Base-by-base conservation (phyloP, 2,888 invertebrate species). In the Volucella inanis region DNA sequence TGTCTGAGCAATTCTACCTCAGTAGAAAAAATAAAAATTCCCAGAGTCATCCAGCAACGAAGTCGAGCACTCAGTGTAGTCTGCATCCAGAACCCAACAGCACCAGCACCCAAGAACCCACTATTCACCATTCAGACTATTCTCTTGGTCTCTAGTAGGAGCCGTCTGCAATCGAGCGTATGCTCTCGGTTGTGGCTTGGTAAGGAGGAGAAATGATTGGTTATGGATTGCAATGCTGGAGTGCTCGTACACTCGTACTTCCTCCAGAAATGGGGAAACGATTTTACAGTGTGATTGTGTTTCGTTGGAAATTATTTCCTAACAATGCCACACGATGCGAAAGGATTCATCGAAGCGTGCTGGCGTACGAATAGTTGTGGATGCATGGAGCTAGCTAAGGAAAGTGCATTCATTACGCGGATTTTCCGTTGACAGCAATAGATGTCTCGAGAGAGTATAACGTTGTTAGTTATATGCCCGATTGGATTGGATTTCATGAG, bases 201-300 rank as follows among this genome's bases (percentile, higher is more conserved):
- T 45, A 31, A 31, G 31, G 31, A 31, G 31, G 6, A 31, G 4
- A 47, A 47, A 70, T 68, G 41, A 84, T 84, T 75, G 83, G 79
- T 83, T 83, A 78, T 78, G 83, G 79, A 78, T 78, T 71, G 55
- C 70, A 67, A 15, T 50, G 50, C 52, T 61, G 76, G 31, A 31
- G 6, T 31, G 31, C 31, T 31, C 6, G 31, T 31, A 31, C 31
- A 31, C 45, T 6, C 59, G 12, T 15, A 14, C 43, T 8, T 15
- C 38, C 55, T 15, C 41, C 15, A 49, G 49, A 59, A 18, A 52
- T 10, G 54, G 52, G 22, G 43, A 39, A 68, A 57, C 38, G 64
- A 18, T 59, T 55, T 54, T 55, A 18, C 45, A 68, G 50, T 31
- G 49, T 14, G 57, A 83, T 70, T 83, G 72, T 50, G 78, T 68